phyloP scores from a whole-genome alignment of 2,113 vertebrate species.

The Oryzias celebensis region DNA sequence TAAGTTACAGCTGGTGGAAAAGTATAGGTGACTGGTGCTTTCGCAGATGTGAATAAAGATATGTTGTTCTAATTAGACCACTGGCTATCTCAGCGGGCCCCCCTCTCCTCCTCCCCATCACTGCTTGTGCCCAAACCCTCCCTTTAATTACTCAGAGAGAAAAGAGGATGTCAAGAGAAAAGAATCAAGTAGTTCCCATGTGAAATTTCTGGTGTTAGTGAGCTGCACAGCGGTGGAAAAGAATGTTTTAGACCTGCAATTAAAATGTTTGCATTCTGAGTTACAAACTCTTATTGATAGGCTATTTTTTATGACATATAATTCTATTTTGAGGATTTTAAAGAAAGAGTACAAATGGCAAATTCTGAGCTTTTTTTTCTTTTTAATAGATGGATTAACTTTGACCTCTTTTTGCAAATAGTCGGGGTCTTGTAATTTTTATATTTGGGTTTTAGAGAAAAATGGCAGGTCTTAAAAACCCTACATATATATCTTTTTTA shows the following conservation, averaged over 20 bases:
- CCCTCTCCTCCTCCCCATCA: conserved; percentile 39
- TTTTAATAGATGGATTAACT: too few species aligned
- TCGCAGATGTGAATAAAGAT: conserved; percentile 55
- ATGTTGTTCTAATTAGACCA: conserved; percentile 70
- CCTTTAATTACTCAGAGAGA: conserved; percentile 68
- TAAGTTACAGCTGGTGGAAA: conserved; percentile 51
- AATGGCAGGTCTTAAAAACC: too few species aligned
- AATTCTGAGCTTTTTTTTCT: neutral
- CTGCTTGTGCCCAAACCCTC: conserved; percentile 45
- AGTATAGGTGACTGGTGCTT: conserved; percentile 48
- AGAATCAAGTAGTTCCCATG: conserved; percentile 53
- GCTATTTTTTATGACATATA: neutral
- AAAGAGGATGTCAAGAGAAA: conserved; percentile 67
- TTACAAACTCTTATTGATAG: neutral
- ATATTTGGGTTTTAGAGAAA: too few species aligned
- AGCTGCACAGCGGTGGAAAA: conserved; percentile 19
- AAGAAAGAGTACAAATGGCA: neutral
- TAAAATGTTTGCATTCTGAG: conserved; percentile 1
- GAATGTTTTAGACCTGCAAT: conserved; percentile 33
- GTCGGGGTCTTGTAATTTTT: too few species aligned
- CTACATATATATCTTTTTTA: too few species aligned
- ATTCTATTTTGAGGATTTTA: neutral
- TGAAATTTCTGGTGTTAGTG: conserved; percentile 49
- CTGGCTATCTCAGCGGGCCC: conserved; percentile 62
- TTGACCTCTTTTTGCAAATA: too few species aligned